These are phyloP conservation scores for Saccopteryx leptura DNA, from an alignment of 2,113 vertebrate species.

Conservation along the genomic window DNA sequence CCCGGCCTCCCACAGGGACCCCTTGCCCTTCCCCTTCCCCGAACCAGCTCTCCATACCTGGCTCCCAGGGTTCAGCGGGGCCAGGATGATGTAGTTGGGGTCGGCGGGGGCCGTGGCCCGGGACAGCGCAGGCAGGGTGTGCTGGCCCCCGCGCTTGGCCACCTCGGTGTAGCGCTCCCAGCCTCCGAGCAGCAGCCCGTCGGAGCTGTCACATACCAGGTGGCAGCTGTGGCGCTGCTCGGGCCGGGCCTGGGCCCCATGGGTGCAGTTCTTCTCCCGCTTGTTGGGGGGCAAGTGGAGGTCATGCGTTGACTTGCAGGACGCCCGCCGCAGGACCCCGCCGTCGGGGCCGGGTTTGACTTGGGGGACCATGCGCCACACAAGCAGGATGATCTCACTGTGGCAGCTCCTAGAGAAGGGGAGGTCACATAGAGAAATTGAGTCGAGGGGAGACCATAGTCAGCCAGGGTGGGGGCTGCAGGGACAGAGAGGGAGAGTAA, in stretches of 20 bases:
- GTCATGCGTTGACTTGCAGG: slow-evolving; percentile 93
- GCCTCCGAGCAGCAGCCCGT: slow-evolving; percentile 87
- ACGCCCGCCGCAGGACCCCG: slow-evolving; percentile 91
- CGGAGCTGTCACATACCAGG: slow-evolving; percentile 89
- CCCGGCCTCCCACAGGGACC: neutral
- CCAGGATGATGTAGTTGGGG: slow-evolving; percentile 97
- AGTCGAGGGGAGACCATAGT: slow-evolving; percentile 17
- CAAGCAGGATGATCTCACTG: slow-evolving; percentile 94
- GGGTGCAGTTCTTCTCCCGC: slow-evolving; percentile 90
- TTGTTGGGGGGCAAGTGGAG: slow-evolving; percentile 92
- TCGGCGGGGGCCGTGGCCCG: slow-evolving; percentile 91
- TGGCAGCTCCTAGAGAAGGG: slow-evolving; percentile 91
- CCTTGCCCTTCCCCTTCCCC: neutral
- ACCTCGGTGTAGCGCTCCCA: slow-evolving; percentile 92
- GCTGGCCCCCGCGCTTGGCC: slow-evolving; percentile 87
- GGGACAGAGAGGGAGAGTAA: neutral
- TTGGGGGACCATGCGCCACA: slow-evolving; percentile 94
- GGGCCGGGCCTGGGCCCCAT: slow-evolving; percentile 83
- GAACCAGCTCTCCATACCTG: slow-evolving; percentile 90
- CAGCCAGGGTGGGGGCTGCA: neutral
- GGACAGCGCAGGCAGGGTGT: slow-evolving; percentile 89
- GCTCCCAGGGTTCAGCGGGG: slow-evolving; percentile 94
- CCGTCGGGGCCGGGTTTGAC: slow-evolving; percentile 92
- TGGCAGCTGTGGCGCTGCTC: slow-evolving; percentile 93
- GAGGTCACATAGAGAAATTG: neutral